Percentiles rank a stretch among this genome's conserved stretches.
phyloP scores from a whole-genome alignment of 2,888 invertebrate genomes.

The Galerucella nymphaeae region DNA sequence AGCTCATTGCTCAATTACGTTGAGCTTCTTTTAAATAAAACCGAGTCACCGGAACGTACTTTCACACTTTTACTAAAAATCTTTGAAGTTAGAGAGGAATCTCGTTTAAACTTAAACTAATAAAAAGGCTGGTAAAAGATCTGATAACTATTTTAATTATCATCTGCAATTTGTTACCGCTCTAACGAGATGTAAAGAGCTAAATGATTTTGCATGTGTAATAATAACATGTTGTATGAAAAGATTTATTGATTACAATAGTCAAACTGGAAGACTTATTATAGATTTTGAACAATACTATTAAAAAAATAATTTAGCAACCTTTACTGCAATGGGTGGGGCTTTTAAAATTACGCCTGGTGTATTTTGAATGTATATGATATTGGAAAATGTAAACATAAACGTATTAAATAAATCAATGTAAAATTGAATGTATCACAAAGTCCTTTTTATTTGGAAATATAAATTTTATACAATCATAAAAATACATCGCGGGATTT shows the following conservation, averaged over 20 bases:
- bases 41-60: constrained; percentile 40
- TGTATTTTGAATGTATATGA: too few species aligned
- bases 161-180: constrained; percentile 20
- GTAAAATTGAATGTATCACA: too few species aligned
- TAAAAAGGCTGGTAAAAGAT: constrained; percentile 31
- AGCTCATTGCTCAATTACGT: constrained; percentile 39
- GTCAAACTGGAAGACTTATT: too few species aligned
- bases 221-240: constrained; percentile 8
- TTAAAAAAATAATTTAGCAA: too few species aligned
- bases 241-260: neutral
- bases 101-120: constrained; percentile 29
- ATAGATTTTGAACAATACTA: too few species aligned
- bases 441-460: too few species aligned
- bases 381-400: too few species aligned
- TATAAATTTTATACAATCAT: too few species aligned
- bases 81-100: constrained; percentile 20
- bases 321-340: too few species aligned
- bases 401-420: too few species aligned
- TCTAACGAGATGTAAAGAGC: constrained; percentile 19
- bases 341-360: too few species aligned
- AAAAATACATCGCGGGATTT: too few species aligned
- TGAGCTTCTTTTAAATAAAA: constrained; percentile 45
- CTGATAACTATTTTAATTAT: constrained; percentile 35
- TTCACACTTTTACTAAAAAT: constrained; percentile 37
- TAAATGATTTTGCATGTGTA: constrained; percentile 23